Evolutionary conservation across 1,140 invertebrate genomes (phyloP).

Genomic region (Sycophila sp.): DNA sequence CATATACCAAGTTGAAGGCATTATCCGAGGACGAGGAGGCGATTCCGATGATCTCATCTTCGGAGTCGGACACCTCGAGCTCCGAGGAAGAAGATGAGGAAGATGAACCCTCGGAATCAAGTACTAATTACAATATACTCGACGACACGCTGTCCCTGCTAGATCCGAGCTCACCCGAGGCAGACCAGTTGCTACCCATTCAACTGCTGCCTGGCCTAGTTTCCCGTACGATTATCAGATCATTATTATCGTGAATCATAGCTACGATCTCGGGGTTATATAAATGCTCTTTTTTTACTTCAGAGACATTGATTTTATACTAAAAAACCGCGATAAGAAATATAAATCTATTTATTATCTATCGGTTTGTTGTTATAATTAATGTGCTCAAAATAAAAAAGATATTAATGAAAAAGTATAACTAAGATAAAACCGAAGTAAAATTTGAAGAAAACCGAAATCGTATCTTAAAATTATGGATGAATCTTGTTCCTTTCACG

Average conservation of each 20-base stretch:
- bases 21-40: background rate
- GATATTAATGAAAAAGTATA: background rate
- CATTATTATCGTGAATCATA: too few relatives aligned
- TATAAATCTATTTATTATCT: background rate
- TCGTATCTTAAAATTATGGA: background rate
- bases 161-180: slow-evolving; percentile 38
- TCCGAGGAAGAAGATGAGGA: slow-evolving; percentile 43
- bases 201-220: background rate
- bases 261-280: too few relatives aligned
- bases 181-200: background rate
- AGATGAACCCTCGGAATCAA: slow-evolving; percentile 55
- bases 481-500: background rate
- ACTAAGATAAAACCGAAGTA: background rate
- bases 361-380: background rate
- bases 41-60: slow-evolving; percentile 55
- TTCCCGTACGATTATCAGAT: slow-evolving; percentile 24
- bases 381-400: background rate
- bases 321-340: too few relatives aligned
- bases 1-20: slow-evolving; percentile 12
- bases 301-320: too few relatives aligned
- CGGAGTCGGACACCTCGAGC: slow-evolving; percentile 56
- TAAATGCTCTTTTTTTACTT: too few relatives aligned
- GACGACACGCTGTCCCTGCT: slow-evolving; percentile 48
- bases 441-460: too few relatives aligned
- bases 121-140: slow-evolving; percentile 57